phyloP scores from a whole-genome alignment of 2,888 invertebrate species.

The Apomyelois bistriatella region DNA sequence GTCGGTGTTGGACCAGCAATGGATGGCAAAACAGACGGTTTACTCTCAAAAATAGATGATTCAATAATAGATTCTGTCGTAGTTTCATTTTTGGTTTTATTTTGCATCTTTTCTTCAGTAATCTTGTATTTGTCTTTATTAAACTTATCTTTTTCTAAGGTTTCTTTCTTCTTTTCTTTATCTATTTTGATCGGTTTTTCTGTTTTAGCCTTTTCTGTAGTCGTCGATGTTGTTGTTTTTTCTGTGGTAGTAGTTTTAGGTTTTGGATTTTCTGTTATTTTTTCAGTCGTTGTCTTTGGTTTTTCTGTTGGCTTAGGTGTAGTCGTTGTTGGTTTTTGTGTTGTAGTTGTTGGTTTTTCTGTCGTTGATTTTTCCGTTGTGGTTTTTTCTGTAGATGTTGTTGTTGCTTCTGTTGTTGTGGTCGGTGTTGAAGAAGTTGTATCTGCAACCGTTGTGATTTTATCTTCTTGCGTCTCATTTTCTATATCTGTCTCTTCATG shows the following conservation, averaged over 20 bases:
- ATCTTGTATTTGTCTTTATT: constrained; percentile 39
- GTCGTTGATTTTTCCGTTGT: constrained; percentile 37
- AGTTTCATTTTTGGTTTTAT: constrained; percentile 45
- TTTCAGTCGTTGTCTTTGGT: constrained; percentile 31
- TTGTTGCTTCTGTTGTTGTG: constrained; percentile 30
- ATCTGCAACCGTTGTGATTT: constrained; percentile 40
- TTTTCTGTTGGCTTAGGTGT: constrained; percentile 35
- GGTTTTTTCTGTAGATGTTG: constrained; percentile 34
- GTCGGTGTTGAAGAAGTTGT: constrained; percentile 29
- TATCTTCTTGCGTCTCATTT: constrained; percentile 39
- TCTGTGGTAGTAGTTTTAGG: constrained; percentile 33
- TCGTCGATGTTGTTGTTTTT: constrained; percentile 36
- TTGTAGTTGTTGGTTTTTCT: constrained; percentile 36
- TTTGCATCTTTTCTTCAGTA: constrained; percentile 42
- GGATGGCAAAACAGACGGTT: constrained; percentile 27
- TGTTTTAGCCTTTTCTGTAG: constrained; percentile 33
- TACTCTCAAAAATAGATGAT: constrained; percentile 48
- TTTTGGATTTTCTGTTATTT: constrained; percentile 27
- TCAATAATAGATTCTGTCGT: constrained; percentile 48
- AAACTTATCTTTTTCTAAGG: constrained; percentile 51
- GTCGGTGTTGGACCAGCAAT: constrained; percentile 57
- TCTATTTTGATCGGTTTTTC: constrained; percentile 47
- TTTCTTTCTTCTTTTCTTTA: constrained; percentile 63
- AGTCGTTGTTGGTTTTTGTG: constrained; percentile 29
- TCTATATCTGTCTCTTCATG: constrained; percentile 43